Conservation (phyloP, 1,140 invertebrate species). For the Drosophila tsacasi region DNA sequence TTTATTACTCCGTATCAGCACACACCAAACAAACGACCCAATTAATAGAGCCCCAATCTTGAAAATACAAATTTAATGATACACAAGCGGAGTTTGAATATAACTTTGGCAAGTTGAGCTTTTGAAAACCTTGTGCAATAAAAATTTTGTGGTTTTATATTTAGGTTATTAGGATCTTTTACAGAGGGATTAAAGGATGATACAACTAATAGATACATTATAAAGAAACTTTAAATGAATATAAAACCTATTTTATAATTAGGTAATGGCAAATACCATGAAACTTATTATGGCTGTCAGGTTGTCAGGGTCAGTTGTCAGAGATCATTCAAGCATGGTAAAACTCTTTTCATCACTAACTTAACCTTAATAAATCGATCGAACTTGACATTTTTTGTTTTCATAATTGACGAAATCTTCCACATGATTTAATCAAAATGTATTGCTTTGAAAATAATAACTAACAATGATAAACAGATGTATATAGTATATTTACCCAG, state of each 20-base stretch:
- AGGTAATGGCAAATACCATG: not conserved
- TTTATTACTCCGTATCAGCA: constrained; percentile 40
- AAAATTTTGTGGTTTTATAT: not conserved
- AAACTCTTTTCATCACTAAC: no score
- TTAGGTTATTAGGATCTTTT: not conserved
- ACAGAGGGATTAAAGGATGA: not conserved
- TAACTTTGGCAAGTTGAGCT: constrained; percentile 12
- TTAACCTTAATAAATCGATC: no score
- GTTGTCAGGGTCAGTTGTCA: not conserved
- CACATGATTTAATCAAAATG: not conserved
- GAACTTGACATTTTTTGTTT: no score
- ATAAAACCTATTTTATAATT: not conserved
- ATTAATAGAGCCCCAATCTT: constrained; percentile 39
- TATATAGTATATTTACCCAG: not conserved
- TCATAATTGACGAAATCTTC: no score
- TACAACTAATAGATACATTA: not conserved
- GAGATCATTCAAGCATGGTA: not conserved
- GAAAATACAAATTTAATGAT: constrained; percentile 37
- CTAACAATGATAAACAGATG: constrained; percentile 1
- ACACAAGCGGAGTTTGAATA: constrained; percentile 25
- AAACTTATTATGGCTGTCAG: not conserved
- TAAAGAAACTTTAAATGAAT: not conserved
- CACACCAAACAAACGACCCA: constrained; percentile 32
- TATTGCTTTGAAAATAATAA: not conserved
- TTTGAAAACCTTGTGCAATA: not conserved